Evolutionary conservation across 2,113 vertebrate species (phyloP).

Genomic region (Sprattus sprattus): DNA sequence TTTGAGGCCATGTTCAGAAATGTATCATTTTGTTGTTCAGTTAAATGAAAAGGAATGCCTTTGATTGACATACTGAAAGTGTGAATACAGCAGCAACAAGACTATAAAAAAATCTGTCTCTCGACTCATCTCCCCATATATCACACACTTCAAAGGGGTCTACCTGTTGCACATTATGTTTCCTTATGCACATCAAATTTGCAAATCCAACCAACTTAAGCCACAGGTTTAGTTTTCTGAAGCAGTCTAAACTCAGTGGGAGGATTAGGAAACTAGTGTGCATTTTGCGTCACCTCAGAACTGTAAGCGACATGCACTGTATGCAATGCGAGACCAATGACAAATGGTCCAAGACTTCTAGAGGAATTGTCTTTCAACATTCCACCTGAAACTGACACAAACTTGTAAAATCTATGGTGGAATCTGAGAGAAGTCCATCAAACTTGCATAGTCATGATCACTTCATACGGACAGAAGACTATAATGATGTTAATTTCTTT

Average conservation of each 20-base stretch:
- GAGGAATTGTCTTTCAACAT: too few relatives aligned
- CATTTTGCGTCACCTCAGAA: neutral
- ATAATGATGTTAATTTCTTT: too few relatives aligned
- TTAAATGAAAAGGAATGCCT: neutral
- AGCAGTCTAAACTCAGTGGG: neutral
- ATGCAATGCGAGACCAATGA: too few relatives aligned
- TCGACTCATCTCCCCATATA: neutral
- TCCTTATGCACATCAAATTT: neutral
- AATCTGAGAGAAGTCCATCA: too few relatives aligned
- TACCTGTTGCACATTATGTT: neutral
- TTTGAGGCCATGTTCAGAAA: too few relatives aligned
- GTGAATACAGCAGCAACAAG: neutral
- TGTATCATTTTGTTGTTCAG: neutral
- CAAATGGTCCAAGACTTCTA: too few relatives aligned
- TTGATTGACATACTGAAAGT: neutral
- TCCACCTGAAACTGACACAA: too few relatives aligned
- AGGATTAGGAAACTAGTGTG: neutral
- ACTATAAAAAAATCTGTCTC: neutral
- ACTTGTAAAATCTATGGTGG: too few relatives aligned
- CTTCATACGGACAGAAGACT: too few relatives aligned
- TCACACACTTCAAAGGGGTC: neutral
- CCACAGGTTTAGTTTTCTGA: neutral
- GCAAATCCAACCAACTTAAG: neutral
- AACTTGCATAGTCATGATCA: too few relatives aligned
- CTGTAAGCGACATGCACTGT: neutral